Conservation (phyloP, 2,888 invertebrate genomes). For the Ceriagrion tenellum region DNA sequence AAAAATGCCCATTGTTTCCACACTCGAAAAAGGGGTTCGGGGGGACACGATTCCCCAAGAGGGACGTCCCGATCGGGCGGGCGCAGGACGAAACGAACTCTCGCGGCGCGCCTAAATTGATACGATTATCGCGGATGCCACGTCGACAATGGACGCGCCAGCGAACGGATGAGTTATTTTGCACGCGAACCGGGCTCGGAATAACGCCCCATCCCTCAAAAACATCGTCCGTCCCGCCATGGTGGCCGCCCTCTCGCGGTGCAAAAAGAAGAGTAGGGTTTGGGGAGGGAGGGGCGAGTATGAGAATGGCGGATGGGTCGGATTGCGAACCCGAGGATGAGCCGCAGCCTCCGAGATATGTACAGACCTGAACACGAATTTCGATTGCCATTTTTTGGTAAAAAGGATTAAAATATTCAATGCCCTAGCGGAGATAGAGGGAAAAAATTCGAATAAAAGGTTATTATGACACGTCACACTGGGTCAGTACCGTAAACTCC, state of each 20-base stretch:
- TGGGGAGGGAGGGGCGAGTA: background rate
- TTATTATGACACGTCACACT: too few relatives aligned
- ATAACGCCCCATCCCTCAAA: background rate
- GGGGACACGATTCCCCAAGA: background rate
- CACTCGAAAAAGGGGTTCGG: background rate
- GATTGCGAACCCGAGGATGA: background rate
- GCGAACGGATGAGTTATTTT: constrained; percentile 15
- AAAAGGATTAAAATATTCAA: too few relatives aligned
- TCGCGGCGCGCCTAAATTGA: background rate
- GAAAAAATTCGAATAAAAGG: too few relatives aligned
- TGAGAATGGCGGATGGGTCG: background rate
- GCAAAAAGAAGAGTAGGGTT: background rate
- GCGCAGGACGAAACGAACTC: background rate
- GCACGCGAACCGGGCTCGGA: background rate
- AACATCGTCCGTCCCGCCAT: background rate
- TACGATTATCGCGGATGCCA: constrained; percentile 20
- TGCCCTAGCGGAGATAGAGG: too few relatives aligned
- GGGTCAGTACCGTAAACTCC: too few relatives aligned
- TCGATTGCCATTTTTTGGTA: too few relatives aligned
- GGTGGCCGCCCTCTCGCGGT: background rate
- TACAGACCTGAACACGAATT: too few relatives aligned
- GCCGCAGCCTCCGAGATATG: too few relatives aligned
- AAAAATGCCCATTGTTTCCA: background rate
- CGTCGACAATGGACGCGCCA: constrained; percentile 1
- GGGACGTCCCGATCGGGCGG: background rate